A percentile compares a stretch with the other conserved stretches of the same genome.
phyloP scores from a whole-genome alignment of 1,140 invertebrate species.

The Acromyrmex echinatior region DNA sequence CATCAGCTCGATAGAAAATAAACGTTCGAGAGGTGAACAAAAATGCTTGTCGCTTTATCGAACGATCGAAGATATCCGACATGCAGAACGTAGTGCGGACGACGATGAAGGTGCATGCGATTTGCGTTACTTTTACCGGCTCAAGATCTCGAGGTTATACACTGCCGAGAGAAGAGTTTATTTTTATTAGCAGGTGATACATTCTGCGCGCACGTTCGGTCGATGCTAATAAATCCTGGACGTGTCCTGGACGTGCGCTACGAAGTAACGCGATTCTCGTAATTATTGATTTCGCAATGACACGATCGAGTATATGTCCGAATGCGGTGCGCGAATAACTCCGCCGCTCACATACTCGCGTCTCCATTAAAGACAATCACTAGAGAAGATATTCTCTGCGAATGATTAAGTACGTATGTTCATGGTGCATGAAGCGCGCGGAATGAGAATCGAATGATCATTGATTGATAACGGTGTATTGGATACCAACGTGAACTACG shows the following conservation, averaged over 20 bases:
- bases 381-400: neutral
- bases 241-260: constrained; percentile 45
- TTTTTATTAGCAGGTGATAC: constrained; percentile 46
- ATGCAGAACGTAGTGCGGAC: constrained; percentile 10
- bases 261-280: constrained; percentile 56
- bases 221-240: constrained; percentile 55
- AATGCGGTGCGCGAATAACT: constrained; percentile 52
- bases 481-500: neutral
- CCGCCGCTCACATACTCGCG: constrained; percentile 29
- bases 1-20: constrained; percentile 29
- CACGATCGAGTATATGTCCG: constrained; percentile 46
- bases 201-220: constrained; percentile 39
- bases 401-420: constrained; percentile 28
- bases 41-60: constrained; percentile 48
- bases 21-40: constrained; percentile 26
- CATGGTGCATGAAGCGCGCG: neutral
- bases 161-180: constrained; percentile 37
- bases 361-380: constrained; percentile 51
- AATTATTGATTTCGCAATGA: constrained; percentile 62
- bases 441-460: constrained; percentile 3
- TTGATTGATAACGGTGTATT: constrained; percentile 20
- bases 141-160: constrained; percentile 52
- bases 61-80: constrained; percentile 50
- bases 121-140: constrained; percentile 57
- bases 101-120: constrained; percentile 45